A percentile compares a stretch with the other conserved stretches of the same genome.
phyloP scores from a whole-genome alignment of 2,888 invertebrate genomes.

The Bibio marci region DNA sequence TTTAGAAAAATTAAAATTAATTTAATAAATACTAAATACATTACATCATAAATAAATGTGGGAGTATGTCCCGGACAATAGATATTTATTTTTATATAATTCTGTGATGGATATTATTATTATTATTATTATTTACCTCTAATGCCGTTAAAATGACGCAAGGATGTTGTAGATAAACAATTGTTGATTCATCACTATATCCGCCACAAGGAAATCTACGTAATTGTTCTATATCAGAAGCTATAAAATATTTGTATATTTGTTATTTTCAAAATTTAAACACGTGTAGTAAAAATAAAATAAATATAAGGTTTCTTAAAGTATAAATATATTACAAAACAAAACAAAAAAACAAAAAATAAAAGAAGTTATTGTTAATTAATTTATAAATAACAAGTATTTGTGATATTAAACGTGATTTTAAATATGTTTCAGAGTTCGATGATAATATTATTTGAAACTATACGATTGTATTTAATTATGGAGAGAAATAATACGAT shows the following conservation, averaged over 20 bases:
- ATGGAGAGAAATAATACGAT: no score
- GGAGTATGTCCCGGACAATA: no score
- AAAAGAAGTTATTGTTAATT: neutral
- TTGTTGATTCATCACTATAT: constrained; percentile 68
- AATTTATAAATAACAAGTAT: neutral
- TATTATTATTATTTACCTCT: no score
- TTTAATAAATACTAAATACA: no score
- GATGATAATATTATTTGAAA: no score
- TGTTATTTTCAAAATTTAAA: neutral
- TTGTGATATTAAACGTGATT: no score
- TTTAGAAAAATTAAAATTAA: constrained; percentile 19
- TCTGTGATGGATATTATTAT: no score
- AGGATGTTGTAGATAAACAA: constrained; percentile 74
- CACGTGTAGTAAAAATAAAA: neutral
- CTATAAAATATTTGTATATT: constrained; percentile 25
- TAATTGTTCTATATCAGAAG: constrained; percentile 66
- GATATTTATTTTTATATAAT: no score
- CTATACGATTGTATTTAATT: no score
- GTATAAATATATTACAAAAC: neutral
- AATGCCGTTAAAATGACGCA: constrained; percentile 73
- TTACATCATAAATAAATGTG: no score
- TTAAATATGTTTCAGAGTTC: no score
- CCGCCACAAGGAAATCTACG: constrained; percentile 70
- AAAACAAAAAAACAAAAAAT: neutral
- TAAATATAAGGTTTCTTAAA: neutral